phyloP scores from a whole-genome alignment of 1,140 invertebrate species.

The Cydia strobilella region DNA sequence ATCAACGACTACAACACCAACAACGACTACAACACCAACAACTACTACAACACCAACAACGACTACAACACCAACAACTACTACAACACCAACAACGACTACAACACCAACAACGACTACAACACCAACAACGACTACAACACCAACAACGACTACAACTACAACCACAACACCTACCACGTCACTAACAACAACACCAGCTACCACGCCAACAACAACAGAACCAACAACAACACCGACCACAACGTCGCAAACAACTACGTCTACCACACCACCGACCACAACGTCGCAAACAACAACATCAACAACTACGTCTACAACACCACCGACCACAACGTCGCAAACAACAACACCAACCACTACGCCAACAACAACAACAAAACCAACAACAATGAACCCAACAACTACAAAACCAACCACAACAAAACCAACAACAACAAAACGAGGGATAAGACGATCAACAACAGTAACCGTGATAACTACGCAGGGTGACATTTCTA shows the following conservation, averaged over 20 bases:
- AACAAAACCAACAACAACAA: neutral
- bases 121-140: conserved; percentile 33
- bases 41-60: conserved; percentile 37
- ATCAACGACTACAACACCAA: conserved; percentile 27
- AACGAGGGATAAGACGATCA: conserved; percentile 17
- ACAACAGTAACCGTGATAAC: neutral
- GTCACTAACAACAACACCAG: neutral
- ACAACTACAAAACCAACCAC: neutral
- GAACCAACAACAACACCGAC: neutral
- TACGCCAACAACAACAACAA: neutral
- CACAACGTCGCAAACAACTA: neutral
- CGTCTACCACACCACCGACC: too few species aligned
- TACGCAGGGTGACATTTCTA: too few species aligned
- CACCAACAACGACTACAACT: conserved; percentile 29
- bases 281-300: conserved; percentile 19
- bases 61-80: conserved; percentile 36
- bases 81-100: conserved; percentile 33
- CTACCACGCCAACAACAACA: neutral
- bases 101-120: conserved; percentile 40
- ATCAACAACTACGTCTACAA: neutral
- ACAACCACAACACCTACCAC: neutral
- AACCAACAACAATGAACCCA: neutral
- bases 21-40: conserved; percentile 37
- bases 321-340: neutral
- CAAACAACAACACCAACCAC: too few species aligned